Percentiles rank a stretch among this genome's conserved stretches.
Evolutionary conservation across 2,797 vertebrate genomes (phyloP).

Genomic region (Scolopax bukidnonensis): DNA sequence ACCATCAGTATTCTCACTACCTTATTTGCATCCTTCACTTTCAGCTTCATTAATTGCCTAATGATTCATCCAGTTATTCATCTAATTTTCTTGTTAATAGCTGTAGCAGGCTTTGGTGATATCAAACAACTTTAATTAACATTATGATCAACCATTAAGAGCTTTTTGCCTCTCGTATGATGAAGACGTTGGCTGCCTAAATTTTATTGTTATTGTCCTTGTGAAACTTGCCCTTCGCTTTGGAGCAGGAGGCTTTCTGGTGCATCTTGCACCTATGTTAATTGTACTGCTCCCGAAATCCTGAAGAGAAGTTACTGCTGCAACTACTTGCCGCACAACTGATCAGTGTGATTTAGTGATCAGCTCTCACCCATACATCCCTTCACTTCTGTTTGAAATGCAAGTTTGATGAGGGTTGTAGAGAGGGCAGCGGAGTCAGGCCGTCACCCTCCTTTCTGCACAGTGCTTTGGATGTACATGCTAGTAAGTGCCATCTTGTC

Average conservation of each 20-base stretch:
- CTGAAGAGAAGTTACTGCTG: not conserved
- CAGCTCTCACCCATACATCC: not conserved
- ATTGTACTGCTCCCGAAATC: not conserved
- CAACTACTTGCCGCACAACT: not conserved
- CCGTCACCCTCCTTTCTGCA: not conserved
- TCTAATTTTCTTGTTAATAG: constrained; percentile 21
- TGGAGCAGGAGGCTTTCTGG: not conserved
- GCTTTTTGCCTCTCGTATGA: not conserved
- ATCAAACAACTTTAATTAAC: constrained; percentile 41
- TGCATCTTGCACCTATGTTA: not conserved
- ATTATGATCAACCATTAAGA: not conserved
- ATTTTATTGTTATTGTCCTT: not conserved
- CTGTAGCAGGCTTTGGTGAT: constrained; percentile 21
- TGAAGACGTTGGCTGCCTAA: not conserved
- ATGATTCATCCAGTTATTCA: constrained; percentile 54
- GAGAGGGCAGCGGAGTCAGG: not conserved
- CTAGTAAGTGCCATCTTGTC: rapidly evolving
- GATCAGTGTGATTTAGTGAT: not conserved
- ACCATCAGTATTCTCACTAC: not conserved
- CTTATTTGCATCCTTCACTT: constrained; percentile 43
- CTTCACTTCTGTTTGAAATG: not conserved
- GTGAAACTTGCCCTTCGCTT: not conserved
- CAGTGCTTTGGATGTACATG: rapidly evolving
- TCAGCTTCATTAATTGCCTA: constrained; percentile 54
- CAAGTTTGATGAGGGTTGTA: not conserved